These are phyloP conservation scores for Ianthella basta DNA, from an alignment of 37 sponge, comb jelly and placozoan genomes.

Conservation along the genomic window DNA sequence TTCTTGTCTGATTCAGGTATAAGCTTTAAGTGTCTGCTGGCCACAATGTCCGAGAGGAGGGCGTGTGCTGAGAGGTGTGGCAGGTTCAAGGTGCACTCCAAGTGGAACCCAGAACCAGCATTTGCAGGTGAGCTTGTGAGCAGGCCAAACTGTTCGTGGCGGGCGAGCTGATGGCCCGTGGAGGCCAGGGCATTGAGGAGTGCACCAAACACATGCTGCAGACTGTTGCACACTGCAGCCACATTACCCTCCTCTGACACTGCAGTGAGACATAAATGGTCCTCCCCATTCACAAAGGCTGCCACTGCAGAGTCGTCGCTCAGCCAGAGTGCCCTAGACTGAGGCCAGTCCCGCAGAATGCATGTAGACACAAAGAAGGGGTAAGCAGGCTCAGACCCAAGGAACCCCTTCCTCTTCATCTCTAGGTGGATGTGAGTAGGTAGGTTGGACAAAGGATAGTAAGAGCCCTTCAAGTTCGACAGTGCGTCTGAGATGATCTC, in stretches of 20 bases:
- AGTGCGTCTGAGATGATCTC: background rate
- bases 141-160: background rate
- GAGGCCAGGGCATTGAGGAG: background rate
- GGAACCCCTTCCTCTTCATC: background rate
- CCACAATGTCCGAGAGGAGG: background rate
- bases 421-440: background rate
- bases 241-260: background rate
- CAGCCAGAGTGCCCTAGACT: background rate
- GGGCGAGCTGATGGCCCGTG: background rate
- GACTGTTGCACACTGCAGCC: background rate
- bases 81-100: background rate
- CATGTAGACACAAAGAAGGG: background rate
- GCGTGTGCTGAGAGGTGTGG: background rate
- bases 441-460: background rate
- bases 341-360: slow-evolving; percentile 11
- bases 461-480: background rate
- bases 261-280: background rate
- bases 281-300: slow-evolving; percentile 17
- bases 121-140: slow-evolving; percentile 20
- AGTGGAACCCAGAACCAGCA: background rate
- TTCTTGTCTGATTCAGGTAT: background rate
- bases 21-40: background rate
- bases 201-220: background rate
- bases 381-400: background rate
- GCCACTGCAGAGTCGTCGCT: background rate